These are phyloP conservation scores for Zeugodacus cucurbitae DNA, from an alignment of 1,140 invertebrate genomes.

Conservation along the genomic window DNA sequence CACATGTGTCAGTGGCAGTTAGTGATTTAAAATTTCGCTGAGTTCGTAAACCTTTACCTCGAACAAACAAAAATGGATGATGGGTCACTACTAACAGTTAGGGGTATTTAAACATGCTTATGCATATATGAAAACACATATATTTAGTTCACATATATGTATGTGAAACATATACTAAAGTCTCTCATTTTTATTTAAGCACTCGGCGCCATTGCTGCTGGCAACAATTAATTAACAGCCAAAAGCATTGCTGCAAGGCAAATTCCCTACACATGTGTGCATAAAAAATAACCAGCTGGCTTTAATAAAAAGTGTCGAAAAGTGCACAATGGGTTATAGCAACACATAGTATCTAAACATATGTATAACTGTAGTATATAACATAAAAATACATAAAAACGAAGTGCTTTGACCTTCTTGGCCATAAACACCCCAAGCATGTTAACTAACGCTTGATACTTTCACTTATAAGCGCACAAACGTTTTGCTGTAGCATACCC, in stretches of 20 bases:
- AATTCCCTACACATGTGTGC: neutral
- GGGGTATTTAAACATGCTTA: no score
- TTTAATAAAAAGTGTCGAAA: neutral
- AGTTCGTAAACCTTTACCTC: no score
- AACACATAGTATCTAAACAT: neutral
- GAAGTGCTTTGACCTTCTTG: neutral
- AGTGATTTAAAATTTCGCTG: no score
- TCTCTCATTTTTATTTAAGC: neutral
- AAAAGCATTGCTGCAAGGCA: neutral
- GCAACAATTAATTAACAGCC: neutral
- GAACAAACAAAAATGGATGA: no score
- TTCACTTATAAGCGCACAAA: neutral
- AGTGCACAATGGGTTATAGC: neutral
- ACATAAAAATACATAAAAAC: neutral
- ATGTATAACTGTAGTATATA: neutral
- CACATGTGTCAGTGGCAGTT: no score
- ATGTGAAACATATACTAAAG: no score
- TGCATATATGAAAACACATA: no score
- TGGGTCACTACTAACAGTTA: no score
- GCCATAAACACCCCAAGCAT: neutral
- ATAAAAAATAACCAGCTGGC: neutral
- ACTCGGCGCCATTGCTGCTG: neutral
- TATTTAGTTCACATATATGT: no score
- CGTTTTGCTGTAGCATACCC: neutral
- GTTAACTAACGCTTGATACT: neutral